Base-by-base conservation (phyloP, 2,797 vertebrate species). In the Malacoraja senta region DNA sequence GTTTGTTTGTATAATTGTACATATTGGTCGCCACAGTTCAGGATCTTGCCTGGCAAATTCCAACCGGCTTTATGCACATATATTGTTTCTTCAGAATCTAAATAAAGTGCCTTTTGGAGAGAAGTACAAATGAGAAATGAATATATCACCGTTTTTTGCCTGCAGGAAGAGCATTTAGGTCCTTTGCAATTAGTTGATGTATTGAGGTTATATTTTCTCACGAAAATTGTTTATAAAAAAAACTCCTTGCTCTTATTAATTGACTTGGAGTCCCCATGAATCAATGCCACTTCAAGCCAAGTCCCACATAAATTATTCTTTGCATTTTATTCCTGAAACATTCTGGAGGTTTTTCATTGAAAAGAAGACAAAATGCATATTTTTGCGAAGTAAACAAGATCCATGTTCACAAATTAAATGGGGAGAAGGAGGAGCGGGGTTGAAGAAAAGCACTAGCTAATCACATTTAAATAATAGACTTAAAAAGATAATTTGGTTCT, bases 191-290 rank as follows among this genome's bases (percentile, higher is more conserved):
- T 97, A 96, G 97, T 97, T 98, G 98, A 98, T 99, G 95, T 98
- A 99, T 98, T 97, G 97, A 96, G 96, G 96, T 97, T 97, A 97
- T 97, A 97, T 97, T 97, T 97, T 96, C 94, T 94, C 96, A 98
- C 97, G 98, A 98, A 97, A 98, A 98, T 98, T 98, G 97, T 98
- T 98, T 98, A 98, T 96, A 98, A 97, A 98, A 98, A 91, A 92
- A 92, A 98, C 98, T 98, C 97, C 97, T 98, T 97, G 97, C 97
- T 97, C 98, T 98, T 99, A 98, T 99, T 98, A 99, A 98, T 97
- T 97, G 97, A 97, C 97, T 97, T 98, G 98, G 97, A 98, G 97
- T 97, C 97, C 96, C 90, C 97, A 98, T 99, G 98, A 96, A 99
- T 99, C 98, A 99, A 97, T 99, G 98, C 97, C 98, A 98, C 96